phyloP scores from a whole-genome alignment of 2,113 vertebrate genomes.

The Crotalus viridis region DNA sequence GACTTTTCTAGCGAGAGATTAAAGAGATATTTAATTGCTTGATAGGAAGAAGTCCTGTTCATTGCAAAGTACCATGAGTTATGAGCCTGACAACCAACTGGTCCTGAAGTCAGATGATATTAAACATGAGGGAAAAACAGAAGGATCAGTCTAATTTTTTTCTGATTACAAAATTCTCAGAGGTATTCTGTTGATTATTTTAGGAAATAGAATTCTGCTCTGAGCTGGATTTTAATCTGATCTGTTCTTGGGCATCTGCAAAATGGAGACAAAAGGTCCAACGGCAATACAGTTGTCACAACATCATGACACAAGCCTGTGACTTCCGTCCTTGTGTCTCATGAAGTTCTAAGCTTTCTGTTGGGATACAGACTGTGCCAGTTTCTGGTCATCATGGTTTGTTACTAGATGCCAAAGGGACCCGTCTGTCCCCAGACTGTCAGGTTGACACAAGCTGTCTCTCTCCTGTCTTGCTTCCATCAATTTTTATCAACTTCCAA shows the following conservation, averaged over 20 bases:
- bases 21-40: not conserved
- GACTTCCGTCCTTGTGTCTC: not conserved
- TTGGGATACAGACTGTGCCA: not conserved
- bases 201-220: not conserved
- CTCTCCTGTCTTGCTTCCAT: not conserved
- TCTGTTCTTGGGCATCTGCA: not conserved
- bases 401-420: not conserved
- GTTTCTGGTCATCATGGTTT: not conserved
- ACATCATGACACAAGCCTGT: not conserved
- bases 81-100: not conserved
- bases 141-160: not conserved
- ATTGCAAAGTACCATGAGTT: not conserved
- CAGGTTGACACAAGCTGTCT: not conserved
- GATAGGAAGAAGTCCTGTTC: not conserved
- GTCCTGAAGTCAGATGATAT: not conserved
- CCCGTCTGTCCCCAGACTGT: not conserved
- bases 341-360: not conserved
- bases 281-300: not conserved
- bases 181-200: not conserved
- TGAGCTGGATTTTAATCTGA: not conserved
- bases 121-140: not conserved
- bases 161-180: not conserved
- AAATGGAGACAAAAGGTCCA: not conserved
- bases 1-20: not conserved
- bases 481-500: not conserved